phyloP scores from a whole-genome alignment of 2,888 invertebrate species.

The Gastrophysa polygoni region DNA sequence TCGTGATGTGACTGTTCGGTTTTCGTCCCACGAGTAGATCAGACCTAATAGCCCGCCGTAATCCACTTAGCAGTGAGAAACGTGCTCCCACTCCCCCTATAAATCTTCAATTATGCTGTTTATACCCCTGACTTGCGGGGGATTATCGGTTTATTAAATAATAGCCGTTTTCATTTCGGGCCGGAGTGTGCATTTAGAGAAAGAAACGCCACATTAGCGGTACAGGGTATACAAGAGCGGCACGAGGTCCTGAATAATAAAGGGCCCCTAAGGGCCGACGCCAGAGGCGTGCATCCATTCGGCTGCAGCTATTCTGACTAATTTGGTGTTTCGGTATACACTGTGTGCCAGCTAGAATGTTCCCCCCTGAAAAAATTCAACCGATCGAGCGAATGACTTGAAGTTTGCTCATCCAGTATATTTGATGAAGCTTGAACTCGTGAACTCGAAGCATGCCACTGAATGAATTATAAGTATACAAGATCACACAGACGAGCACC shows the following conservation, averaged over 20 bases:
- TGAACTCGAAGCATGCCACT: no score
- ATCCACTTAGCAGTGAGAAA: constrained; percentile 27
- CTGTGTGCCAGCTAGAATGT: no score
- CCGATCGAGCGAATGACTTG: no score
- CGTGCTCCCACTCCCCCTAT: constrained; percentile 12
- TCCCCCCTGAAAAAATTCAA: no score
- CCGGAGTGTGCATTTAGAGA: constrained; percentile 25
- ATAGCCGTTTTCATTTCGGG: constrained; percentile 26
- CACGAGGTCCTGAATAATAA: constrained; percentile 38
- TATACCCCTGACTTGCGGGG: constrained; percentile 24
- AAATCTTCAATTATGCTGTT: constrained; percentile 30
- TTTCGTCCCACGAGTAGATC: not conserved
- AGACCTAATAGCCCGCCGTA: constrained; percentile 15
- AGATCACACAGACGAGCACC: no score
- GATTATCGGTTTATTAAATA: constrained; percentile 33
- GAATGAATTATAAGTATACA: no score
- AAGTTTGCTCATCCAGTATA: no score
- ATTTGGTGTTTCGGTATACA: no score
- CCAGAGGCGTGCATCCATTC: not conserved
- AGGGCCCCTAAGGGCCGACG: not conserved
- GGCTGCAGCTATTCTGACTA: no score
- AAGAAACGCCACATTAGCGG: constrained; percentile 39
- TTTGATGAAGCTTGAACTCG: no score
- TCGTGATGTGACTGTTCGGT: not conserved
- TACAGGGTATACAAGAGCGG: constrained; percentile 37